phyloP scores from a whole-genome alignment of 2,113 vertebrate genomes.

The Meleagris gallopavo region DNA sequence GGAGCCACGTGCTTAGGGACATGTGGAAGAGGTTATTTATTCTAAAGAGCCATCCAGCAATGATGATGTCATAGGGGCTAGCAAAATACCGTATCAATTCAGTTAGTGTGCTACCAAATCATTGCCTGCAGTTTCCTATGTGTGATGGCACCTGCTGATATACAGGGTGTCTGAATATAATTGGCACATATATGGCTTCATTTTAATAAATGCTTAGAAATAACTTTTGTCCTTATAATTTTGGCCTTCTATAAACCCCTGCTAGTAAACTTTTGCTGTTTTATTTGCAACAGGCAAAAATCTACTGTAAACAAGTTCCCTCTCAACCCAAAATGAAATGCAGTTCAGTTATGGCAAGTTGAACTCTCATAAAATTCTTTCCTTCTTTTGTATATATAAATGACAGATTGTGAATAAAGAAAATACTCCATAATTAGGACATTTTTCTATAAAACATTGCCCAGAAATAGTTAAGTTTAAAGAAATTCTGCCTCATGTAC shows the following conservation, averaged over 20 bases:
- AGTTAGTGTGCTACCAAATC: constrained; percentile 39
- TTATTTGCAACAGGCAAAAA: not conserved
- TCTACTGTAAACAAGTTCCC: not conserved
- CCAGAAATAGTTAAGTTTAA: not conserved
- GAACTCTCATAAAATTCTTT: not conserved
- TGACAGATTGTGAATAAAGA: not conserved
- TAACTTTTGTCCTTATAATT: not conserved
- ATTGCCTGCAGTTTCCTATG: not conserved
- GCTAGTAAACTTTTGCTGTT: not conserved
- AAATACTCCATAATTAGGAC: not conserved
- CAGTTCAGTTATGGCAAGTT: not conserved
- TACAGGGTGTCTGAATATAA: not conserved
- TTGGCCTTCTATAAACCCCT: not conserved
- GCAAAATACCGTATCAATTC: not conserved
- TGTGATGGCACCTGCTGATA: constrained; percentile 35
- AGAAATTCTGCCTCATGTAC: not conserved
- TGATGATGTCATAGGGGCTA: constrained; percentile 54
- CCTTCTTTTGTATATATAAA: not conserved
- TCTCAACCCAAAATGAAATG: not conserved
- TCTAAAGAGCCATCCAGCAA: constrained; percentile 42
- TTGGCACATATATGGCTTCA: not conserved
- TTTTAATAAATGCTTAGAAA: constrained; percentile 28
- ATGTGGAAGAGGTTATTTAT: constrained; percentile 72
- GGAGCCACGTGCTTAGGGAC: constrained; percentile 35
- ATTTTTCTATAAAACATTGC: not conserved